Conservation (phyloP, 2,113 vertebrate species). For the Vireo altiloquus region DNA sequence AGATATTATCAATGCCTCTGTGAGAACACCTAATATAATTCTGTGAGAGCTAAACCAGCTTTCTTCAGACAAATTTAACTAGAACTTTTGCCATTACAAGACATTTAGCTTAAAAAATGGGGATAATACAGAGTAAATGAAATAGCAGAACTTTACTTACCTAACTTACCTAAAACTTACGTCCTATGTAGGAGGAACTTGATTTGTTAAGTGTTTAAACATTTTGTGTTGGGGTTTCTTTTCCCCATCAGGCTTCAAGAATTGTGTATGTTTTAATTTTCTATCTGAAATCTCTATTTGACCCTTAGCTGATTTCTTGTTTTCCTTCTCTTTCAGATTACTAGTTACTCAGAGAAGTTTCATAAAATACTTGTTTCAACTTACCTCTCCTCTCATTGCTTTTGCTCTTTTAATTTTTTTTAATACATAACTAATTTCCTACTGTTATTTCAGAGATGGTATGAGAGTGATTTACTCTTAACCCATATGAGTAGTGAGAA, state of each 20-base stretch:
- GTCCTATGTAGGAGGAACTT: background rate
- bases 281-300: background rate
- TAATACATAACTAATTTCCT: background rate
- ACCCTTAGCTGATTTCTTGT: background rate
- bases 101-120: background rate
- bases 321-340: background rate
- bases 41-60: background rate
- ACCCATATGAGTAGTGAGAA: background rate
- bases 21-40: background rate
- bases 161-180: background rate
- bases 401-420: background rate
- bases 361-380: background rate
- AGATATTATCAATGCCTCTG: background rate
- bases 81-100: background rate
- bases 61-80: background rate
- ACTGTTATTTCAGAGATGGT: background rate
- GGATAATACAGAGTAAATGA: background rate
- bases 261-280: background rate
- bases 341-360: background rate
- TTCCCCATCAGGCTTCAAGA: background rate
- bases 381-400: rapidly evolving
- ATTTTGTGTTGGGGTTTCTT: background rate
- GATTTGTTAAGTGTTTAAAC: background rate
- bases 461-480: background rate
- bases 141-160: background rate